A percentile compares a stretch with the other conserved stretches of the same genome.
phyloP scores from a whole-genome alignment of 2,888 invertebrate species.

The Deroplatys truncata region DNA sequence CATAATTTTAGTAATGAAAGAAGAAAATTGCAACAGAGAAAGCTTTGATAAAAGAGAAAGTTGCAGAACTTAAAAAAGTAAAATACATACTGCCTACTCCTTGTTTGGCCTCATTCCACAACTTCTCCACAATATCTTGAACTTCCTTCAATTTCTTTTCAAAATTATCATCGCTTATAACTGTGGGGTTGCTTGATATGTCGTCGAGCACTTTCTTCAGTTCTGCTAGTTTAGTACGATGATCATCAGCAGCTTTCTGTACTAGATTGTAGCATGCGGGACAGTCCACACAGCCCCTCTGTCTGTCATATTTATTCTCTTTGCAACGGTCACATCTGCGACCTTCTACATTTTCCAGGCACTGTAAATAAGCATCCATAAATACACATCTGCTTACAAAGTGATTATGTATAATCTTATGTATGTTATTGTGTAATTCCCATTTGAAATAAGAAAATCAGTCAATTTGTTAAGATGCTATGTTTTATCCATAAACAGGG shows the following conservation, averaged over 20 bases:
- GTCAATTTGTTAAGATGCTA: not conserved
- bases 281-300: constrained; percentile 85
- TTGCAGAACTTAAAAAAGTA: not conserved
- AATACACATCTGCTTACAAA: not conserved
- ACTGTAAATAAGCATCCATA: constrained; percentile 35
- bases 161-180: constrained; percentile 87
- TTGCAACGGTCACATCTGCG: constrained; percentile 91
- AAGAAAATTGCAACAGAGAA: too few relatives aligned
- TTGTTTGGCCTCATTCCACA: constrained; percentile 69
- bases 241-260: constrained; percentile 75
- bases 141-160: constrained; percentile 76
- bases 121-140: constrained; percentile 66
- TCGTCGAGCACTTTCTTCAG: constrained; percentile 74
- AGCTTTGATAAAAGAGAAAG: not conserved
- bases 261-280: constrained; percentile 95
- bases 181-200: constrained; percentile 89
- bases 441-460: not conserved
- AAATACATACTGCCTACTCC: constrained; percentile 54
- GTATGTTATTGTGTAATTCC: not conserved
- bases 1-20: too few relatives aligned
- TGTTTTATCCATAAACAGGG: too few relatives aligned
- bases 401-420: not conserved
- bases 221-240: constrained; percentile 67
- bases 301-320: constrained; percentile 91
- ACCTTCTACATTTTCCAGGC: constrained; percentile 86